Evolutionary conservation across 2,888 invertebrate species (phyloP).

Genomic region (Mesoligia furuncula): DNA sequence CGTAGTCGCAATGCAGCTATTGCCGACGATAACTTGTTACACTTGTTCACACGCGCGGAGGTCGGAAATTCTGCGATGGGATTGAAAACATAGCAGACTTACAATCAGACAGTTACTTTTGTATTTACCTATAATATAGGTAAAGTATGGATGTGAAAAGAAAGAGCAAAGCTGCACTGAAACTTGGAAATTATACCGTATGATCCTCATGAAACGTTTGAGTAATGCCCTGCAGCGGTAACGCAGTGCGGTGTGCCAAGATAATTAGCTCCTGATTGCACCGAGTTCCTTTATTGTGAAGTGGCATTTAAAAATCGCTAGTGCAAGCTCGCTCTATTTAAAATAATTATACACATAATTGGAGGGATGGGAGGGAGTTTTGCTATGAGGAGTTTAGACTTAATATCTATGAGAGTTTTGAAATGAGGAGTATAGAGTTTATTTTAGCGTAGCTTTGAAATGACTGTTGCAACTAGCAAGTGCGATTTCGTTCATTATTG

Average conservation of each 20-base stretch:
- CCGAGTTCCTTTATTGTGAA: conserved; percentile 6
- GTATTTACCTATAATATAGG: neutral
- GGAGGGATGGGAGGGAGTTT: neutral
- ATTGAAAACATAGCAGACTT: neutral
- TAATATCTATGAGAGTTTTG: neutral
- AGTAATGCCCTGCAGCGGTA: neutral
- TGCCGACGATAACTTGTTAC: neutral
- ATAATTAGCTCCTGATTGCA: conserved; percentile 8
- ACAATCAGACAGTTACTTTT: neutral
- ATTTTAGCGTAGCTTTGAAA: conserved; percentile 2
- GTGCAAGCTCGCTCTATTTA: conserved; percentile 7
- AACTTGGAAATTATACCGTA: neutral
- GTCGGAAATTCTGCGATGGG: neutral
- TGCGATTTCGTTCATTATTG: neutral
- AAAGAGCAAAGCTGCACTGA: neutral
- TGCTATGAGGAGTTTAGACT: neutral
- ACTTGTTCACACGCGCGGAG: neutral
- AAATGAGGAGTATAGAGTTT: too few relatives aligned
- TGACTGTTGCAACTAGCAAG: too few relatives aligned
- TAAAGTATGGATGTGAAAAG: neutral
- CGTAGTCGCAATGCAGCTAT: conserved; percentile 1
- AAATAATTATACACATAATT: conserved; percentile 35
- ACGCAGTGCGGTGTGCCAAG: neutral
- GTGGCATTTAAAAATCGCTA: neutral
- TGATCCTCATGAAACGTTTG: neutral